These are phyloP conservation scores for Hippocampus kuda DNA, from an alignment of 2,797 vertebrate species.

Conservation along the genomic window DNA sequence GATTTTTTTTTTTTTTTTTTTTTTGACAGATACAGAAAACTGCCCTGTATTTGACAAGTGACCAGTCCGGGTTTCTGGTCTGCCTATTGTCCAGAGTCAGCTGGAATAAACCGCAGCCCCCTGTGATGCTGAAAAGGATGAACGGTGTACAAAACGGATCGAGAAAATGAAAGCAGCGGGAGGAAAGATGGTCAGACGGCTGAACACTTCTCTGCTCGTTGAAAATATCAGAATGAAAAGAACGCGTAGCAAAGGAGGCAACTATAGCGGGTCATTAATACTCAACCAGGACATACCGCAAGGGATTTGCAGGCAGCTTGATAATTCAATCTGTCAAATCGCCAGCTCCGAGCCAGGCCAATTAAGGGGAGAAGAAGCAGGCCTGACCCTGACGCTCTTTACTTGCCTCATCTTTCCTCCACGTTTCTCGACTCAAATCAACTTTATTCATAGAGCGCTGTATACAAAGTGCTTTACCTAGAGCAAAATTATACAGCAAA, in stretches of 20 bases:
- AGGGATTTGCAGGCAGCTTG: constrained; percentile 58
- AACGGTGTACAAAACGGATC: not conserved
- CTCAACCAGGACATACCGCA: constrained; percentile 57
- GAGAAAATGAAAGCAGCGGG: not conserved
- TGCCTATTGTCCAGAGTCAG: not conserved
- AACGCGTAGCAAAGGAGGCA: constrained; percentile 32
- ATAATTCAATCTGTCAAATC: constrained; percentile 70
- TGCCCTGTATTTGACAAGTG: not conserved
- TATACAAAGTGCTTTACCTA: no score
- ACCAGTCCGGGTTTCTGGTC: not conserved
- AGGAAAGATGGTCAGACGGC: not conserved
- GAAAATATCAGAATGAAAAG: constrained; percentile 23
- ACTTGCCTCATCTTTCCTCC: constrained; percentile 23
- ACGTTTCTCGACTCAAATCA: constrained; percentile 32
- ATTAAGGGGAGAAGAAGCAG: constrained; percentile 66
- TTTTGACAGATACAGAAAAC: not conserved
- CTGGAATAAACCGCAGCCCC: not conserved
- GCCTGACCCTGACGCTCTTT: constrained; percentile 45
- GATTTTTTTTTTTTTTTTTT: not conserved
- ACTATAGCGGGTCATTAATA: constrained; percentile 61
- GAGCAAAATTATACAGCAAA: no score
- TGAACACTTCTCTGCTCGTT: constrained; percentile 24
- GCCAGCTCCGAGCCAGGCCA: constrained; percentile 58
- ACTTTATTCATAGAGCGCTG: no score
- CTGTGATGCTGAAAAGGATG: not conserved